These are phyloP conservation scores for Rhimphoctona megacephalus DNA, from an alignment of 2,888 invertebrate species.

Conservation along the genomic window DNA sequence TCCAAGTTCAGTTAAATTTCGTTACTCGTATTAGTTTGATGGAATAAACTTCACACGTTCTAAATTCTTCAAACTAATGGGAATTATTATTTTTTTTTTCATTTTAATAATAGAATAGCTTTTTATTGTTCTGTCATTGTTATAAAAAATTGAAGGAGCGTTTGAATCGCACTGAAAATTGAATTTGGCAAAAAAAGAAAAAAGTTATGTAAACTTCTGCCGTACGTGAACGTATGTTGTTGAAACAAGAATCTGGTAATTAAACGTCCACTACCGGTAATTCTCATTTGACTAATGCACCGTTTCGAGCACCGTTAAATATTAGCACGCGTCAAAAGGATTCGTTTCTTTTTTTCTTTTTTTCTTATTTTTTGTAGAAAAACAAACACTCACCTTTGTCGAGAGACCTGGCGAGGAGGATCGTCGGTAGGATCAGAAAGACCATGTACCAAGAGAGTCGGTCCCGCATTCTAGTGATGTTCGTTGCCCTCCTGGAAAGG, in stretches of 20 bases:
- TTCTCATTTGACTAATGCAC: neutral
- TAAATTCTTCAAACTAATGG: neutral
- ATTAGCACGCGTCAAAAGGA: neutral
- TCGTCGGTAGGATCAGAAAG: conserved; percentile 84
- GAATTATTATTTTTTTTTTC: neutral
- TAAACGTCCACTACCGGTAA: neutral
- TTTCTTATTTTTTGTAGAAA: neutral
- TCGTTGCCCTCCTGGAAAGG: conserved; percentile 68
- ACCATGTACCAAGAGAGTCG: conserved; percentile 85
- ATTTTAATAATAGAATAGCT: neutral
- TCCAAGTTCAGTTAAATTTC: too few species aligned
- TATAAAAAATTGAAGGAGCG: neutral
- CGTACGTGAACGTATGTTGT: neutral
- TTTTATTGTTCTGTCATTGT: neutral
- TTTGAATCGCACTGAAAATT: neutral
- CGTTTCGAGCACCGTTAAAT: neutral
- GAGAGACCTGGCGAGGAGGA: conserved; percentile 84
- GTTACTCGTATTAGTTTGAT: too few species aligned
- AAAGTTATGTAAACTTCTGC: neutral
- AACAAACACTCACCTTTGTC: conserved; percentile 82
- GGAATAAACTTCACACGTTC: neutral
- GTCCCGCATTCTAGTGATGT: conserved; percentile 83
- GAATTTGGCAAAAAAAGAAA: neutral
- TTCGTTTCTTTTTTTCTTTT: neutral
- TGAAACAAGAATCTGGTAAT: neutral